Evolutionary conservation across 2,888 invertebrate species (phyloP), one percentile per base, ranked within the genome.

Genomic region (Acanthosoma haemorrhoidale): DNA sequence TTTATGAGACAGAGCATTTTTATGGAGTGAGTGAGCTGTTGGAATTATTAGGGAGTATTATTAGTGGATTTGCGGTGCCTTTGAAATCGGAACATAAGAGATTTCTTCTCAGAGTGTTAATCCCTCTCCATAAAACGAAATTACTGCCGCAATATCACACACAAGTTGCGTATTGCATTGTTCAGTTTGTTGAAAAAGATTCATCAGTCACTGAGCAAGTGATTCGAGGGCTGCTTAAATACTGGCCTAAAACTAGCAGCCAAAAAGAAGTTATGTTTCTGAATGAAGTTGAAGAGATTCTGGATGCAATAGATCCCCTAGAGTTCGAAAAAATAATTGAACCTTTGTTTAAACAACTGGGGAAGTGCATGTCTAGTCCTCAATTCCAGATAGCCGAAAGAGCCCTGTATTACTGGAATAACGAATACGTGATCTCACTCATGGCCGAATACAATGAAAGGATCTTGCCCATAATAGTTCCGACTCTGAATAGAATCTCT

Each of bases 231-330:
- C 84, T 98, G 79, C 85, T 98, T 78, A 97, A 97, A 81, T 96
- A 93, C 83, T 98, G 97, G 97, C 98, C 98, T 76, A 98, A 97
- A 83, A 96, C 96, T 31, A 96, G 96, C 82, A 96, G 96, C 77
- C 96, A 96, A 69, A 99, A 99, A 81, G 98, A 99, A 84, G 86
- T 85, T n/a, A 32, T 70, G 13, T 72, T 70, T 39, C 25, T 72
- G 16, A 36, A 36, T n/a, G 70, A 70, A 63, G 36, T 70, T n/a
- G 70, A 72, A 63, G 72, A 72, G 16, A 68, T 72, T 38, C 68
- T 72, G 5, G 98, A 99, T 82, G 96, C 98, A 75, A 98, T 98
- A 78, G 98, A 99, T 82, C 96, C 97, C 69, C 91, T 92, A 5
- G 96, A 99, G 84, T 99, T 99, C 83, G 92, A 93, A 81, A 96